Evolutionary conservation across 2,888 invertebrate genomes (phyloP).

Genomic region (Didymodactylos carnosus): DNA sequence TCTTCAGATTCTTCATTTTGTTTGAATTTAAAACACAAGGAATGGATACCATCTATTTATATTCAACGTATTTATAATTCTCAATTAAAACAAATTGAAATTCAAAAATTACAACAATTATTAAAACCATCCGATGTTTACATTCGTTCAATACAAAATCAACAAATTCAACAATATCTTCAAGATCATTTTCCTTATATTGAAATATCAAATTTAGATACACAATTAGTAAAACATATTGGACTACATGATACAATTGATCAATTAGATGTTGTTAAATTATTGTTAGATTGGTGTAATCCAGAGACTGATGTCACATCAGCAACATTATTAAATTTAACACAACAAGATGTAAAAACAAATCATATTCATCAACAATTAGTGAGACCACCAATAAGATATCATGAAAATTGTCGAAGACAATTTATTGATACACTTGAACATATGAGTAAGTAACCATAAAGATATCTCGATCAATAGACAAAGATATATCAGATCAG

Average conservation of each 20-base stretch:
- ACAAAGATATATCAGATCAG: too few species aligned
- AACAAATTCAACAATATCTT: neutral
- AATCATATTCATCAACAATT: neutral
- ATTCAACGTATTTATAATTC: neutral
- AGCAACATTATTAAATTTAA: neutral
- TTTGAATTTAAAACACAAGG: neutral
- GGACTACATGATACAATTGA: neutral
- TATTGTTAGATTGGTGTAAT: neutral
- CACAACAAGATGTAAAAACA: neutral
- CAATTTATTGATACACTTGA: neutral
- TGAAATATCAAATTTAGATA: neutral
- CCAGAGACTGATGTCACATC: neutral
- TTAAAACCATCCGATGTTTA: neutral
- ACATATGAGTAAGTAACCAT: too few species aligned
- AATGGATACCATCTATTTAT: neutral
- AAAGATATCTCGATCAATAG: too few species aligned
- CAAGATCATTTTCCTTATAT: neutral
- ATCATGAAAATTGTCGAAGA: neutral
- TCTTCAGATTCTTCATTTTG: neutral
- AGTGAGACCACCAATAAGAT: neutral
- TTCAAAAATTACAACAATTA: neutral
- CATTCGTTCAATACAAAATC: neutral
- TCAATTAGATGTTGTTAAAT: neutral
- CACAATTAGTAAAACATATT: neutral
- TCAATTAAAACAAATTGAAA: neutral